Evolutionary conservation across 2,888 invertebrate species (phyloP), one percentile per base, ranked within the genome.

Genomic region (Philhelius pedissequus): DNA sequence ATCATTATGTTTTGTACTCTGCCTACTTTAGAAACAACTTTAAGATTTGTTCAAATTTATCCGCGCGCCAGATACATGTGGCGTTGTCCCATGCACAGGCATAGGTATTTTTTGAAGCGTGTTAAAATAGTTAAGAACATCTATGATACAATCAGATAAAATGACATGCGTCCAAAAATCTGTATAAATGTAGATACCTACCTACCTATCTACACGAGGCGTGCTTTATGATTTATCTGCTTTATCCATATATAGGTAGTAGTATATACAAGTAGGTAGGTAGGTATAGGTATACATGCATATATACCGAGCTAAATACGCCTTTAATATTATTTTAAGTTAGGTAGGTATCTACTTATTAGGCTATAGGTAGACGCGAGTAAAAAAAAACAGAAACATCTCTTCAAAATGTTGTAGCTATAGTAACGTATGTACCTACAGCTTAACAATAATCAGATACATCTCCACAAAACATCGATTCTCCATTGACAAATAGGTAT

Each of bases 401-500:
- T 20, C 70, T n/a, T 32, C 25, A 66, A 22, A 35, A 50, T 54
- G 43, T 48, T 27, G 58, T 18, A 56, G 11, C 9, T 9, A 43
- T 2, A 45, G 9, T 9, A 20, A 22, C 4, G 1, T 35, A 13
- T 3, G 15, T 40, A n/a, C 11, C 8, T 5, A 35, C 69, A 50
- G 40, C 50, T 7, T 25, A 15, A 43, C 56, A 50, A 69, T 71
- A 40, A 75, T 76, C 64, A 70, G 66, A 68, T 73, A 71, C 54
- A 83, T 83, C 73, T 83, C 25, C 40, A 4, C 48, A 48, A 32
- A 74, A 83, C 83, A 83, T 83, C 79, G 78, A 83, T 74, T 69
- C 83, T 18, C 43, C 25, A 70, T 74, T 79, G 79, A 79, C 83
- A 83, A 83, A 83, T 83, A n/a, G n/a, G n/a, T n/a, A 83, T 74